These are phyloP conservation scores for Gymnobelideus leadbeateri DNA, from an alignment of 2,113 vertebrate species.

Conservation along the genomic window DNA sequence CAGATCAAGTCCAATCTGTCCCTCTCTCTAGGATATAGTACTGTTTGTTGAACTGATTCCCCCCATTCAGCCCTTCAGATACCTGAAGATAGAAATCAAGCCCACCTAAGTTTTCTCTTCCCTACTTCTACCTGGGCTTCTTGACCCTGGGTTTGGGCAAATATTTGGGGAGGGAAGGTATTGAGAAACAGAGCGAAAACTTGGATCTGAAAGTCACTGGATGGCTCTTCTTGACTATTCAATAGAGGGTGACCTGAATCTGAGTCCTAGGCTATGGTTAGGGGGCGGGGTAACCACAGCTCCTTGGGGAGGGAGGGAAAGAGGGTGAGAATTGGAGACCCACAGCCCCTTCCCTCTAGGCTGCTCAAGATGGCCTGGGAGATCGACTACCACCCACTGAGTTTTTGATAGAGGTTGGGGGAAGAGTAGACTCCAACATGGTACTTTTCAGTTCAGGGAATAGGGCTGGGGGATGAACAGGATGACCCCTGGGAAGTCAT, in stretches of 20 bases:
- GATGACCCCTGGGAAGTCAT: slow-evolving; percentile 61
- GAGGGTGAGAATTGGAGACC: too few relatives aligned
- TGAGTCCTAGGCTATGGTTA: not conserved
- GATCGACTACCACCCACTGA: not conserved
- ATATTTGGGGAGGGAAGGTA: not conserved
- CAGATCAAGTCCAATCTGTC: not conserved
- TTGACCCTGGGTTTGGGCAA: not conserved
- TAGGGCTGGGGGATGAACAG: not conserved
- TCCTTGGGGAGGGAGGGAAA: too few relatives aligned
- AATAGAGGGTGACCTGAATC: not conserved
- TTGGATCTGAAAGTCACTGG: slow-evolving; percentile 27
- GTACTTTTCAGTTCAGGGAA: not conserved
- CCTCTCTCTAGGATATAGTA: not conserved
- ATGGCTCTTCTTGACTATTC: not conserved
- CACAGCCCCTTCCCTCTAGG: too few relatives aligned
- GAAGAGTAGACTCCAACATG: not conserved
- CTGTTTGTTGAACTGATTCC: not conserved
- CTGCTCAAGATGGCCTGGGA: not conserved
- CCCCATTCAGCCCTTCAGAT: not conserved
- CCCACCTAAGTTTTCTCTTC: not conserved
- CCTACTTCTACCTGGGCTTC: not conserved
- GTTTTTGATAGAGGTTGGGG: not conserved
- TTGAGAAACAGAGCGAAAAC: not conserved
- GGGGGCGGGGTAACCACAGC: not conserved
- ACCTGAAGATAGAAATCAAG: not conserved